Evolutionary conservation across 30 jellyfish, hydroid and myxozoan genomes (phyloP).

Genomic region (Hydra vulgaris): DNA sequence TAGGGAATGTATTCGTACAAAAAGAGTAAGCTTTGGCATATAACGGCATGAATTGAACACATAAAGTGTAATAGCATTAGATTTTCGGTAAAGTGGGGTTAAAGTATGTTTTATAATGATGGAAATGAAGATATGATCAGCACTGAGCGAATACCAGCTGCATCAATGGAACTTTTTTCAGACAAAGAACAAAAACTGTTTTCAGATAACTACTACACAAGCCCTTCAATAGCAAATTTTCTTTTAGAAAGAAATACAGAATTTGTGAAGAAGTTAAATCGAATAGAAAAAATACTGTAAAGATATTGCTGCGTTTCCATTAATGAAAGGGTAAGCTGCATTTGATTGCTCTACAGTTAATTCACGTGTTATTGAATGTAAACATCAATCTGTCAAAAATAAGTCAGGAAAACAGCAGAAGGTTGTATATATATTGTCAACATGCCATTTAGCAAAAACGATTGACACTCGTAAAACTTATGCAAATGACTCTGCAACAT

Average conservation of each 20-base stretch:
- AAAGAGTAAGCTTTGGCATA: conserved; percentile 28
- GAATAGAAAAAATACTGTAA: background rate
- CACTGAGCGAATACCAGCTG: conserved; percentile 22
- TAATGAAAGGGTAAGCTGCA: background rate
- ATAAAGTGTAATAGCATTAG: conserved; percentile 18
- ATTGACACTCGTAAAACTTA: background rate
- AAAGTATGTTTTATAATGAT: background rate
- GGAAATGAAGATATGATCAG: background rate
- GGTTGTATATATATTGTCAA: background rate
- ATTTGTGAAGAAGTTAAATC: background rate
- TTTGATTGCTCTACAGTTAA: background rate
- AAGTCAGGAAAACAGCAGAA: background rate
- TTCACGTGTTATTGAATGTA: background rate
- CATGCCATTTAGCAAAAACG: background rate
- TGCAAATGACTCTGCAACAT: background rate
- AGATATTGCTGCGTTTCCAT: background rate
- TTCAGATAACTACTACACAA: conserved; percentile 15
- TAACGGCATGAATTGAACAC: conserved; percentile 17
- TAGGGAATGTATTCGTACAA: conserved; percentile 11
- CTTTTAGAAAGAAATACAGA: conserved; percentile 2
- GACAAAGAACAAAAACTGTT: conserved; percentile 11
- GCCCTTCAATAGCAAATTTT: conserved; percentile 13
- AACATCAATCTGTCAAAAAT: background rate
- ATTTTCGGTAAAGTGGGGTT: conserved; percentile 22
- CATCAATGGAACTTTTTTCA: conserved; percentile 13